Base-by-base conservation (phyloP, 2,888 invertebrate genomes). In the Lasioglossum morio region DNA sequence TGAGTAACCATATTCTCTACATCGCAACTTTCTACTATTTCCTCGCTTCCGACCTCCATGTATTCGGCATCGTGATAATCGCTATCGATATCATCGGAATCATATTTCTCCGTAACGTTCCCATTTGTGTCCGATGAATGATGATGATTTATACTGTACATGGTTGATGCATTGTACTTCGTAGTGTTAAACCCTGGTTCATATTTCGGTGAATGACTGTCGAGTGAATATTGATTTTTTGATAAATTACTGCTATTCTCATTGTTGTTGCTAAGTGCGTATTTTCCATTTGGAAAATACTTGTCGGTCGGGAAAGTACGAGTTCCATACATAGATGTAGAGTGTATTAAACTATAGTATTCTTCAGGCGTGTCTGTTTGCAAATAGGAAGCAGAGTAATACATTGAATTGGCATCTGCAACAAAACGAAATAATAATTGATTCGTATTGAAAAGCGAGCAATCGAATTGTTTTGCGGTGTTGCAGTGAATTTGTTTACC, bases 1-100 rank as follows among this genome's bases (percentile, higher is more conserved):
- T 95, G 95, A n/a, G 94, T 92, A 69, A 95, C 95, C 94, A 95
- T 95, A 78, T 94, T 95, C 77, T 94, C 94, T 34, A 94, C 94
- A 89, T 95, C 95, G 83, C 94, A 95, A 84, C 91, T 92, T 81
- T 95, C 95, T 60, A 95, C 95, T 77, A 95, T 94, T 89, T 95
- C 95, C 60, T 95, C 95, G 57, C 92, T 93, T 5, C 95, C 94
- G 69, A 95, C 94, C 79, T 95, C 94, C 92, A 94, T 94, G 80
- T 95, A 94, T 84, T 95, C 95, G 8, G 92, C 92, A 79, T 95
- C 94, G 73, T 94, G 93, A 89, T 94, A 95, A 79, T 93, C 93
- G 74, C 88, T 90, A 34, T 92, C 93, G 27, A 92, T 88, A 57
- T 94, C 92, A 82, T 92, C 92, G 12, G 91, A 86, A 77, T 92